Conservation (phyloP, 1,140 invertebrate genomes). For the Pectinophora gossypiella region DNA sequence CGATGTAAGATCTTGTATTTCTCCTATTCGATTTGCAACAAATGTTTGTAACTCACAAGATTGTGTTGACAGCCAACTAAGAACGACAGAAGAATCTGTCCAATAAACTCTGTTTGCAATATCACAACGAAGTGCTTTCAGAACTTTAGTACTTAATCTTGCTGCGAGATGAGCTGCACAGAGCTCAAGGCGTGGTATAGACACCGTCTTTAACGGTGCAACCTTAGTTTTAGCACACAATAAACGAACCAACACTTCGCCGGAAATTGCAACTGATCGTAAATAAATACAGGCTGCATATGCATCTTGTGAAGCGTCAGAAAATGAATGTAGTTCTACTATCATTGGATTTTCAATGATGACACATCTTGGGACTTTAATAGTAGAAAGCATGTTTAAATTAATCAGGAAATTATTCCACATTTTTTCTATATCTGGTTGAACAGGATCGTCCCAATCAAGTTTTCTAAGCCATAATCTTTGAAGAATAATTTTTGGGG, state of each 20-base stretch:
- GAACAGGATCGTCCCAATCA: slow-evolving; percentile 28
- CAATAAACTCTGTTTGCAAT: background rate
- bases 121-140: background rate
- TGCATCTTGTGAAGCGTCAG: slow-evolving; percentile 6
- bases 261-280: background rate
- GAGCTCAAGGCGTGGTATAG: slow-evolving; percentile 36
- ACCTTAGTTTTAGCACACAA: slow-evolving; percentile 36
- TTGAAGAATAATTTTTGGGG: slow-evolving; percentile 26
- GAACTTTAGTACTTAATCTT: slow-evolving; percentile 15
- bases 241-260: slow-evolving; percentile 9
- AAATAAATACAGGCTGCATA: slow-evolving; percentile 23
- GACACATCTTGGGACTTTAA: slow-evolving; percentile 1
- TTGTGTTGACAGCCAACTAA: slow-evolving; percentile 30
- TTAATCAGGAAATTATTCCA: background rate
- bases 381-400: background rate
- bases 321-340: background rate
- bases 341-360: background rate
- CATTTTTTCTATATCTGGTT: slow-evolving; percentile 2
- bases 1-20: slow-evolving; percentile 27
- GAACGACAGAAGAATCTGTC: background rate
- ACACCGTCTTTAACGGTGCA: slow-evolving; percentile 30
- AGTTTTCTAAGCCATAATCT: slow-evolving; percentile 21
- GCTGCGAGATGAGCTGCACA: slow-evolving; percentile 24
- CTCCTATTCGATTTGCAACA: slow-evolving; percentile 31
- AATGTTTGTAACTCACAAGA: slow-evolving; percentile 33